Conservation (phyloP, 2,797 vertebrate genomes). For the Anabacerthia variegaticeps region DNA sequence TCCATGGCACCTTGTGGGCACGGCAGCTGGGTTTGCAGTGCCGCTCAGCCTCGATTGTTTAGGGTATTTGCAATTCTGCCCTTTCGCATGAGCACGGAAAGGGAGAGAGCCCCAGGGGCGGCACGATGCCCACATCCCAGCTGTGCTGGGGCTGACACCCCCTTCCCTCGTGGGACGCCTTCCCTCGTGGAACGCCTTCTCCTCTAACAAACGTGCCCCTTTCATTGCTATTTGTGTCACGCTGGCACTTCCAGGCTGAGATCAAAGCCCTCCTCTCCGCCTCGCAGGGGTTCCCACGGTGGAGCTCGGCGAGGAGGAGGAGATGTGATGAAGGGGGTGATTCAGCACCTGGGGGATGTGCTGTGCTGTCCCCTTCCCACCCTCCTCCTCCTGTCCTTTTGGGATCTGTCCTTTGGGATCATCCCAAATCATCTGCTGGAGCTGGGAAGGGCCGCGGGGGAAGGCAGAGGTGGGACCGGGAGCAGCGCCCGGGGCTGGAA, state of each 20-base stretch:
- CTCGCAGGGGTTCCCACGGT: background rate
- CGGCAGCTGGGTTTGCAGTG: background rate
- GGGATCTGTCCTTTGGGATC: background rate
- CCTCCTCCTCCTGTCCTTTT: background rate
- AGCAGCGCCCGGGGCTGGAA: background rate
- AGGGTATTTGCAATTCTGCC: background rate
- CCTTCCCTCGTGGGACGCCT: too few species aligned
- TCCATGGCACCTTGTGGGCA: fast-evolving
- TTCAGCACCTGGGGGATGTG: background rate
- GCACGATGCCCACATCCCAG: background rate
- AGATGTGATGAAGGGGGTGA: fast-evolving
- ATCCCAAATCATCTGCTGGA: fast-evolving
- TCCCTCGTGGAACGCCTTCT: background rate
- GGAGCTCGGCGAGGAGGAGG: background rate
- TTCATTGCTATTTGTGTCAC: background rate
- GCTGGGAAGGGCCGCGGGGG: background rate
- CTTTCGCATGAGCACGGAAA: background rate
- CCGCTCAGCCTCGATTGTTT: fast-evolving
- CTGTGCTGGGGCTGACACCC: fast-evolving
- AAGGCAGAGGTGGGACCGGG: background rate
- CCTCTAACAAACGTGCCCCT: background rate
- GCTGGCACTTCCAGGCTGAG: background rate
- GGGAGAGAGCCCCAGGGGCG: fast-evolving
- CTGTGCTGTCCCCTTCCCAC: fast-evolving
- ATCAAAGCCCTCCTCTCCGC: fast-evolving